Conservation (phyloP, 2,888 invertebrate species). For the Chironomus riparius region DNA sequence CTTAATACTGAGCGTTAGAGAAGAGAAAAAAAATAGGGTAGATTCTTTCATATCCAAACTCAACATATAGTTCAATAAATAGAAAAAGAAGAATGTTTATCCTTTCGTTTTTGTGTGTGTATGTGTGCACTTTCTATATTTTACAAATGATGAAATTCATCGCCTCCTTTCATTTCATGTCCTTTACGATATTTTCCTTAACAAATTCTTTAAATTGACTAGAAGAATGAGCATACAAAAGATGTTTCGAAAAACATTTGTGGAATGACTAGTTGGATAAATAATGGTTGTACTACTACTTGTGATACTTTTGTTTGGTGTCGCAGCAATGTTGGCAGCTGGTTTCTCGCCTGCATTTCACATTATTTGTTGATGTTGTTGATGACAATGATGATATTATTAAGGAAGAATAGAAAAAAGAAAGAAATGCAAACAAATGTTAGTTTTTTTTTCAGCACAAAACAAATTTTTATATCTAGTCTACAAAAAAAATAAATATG, state of each 20-base stretch:
- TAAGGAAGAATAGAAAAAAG: conserved; percentile 31
- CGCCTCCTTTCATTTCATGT: too few relatives aligned
- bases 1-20: too few relatives aligned
- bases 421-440: conserved; percentile 4
- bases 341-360: conserved; percentile 55
- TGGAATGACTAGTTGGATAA: conserved; percentile 10
- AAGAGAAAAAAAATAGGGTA: too few relatives aligned
- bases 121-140: too few relatives aligned
- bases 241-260: conserved; percentile 23
- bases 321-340: conserved; percentile 43
- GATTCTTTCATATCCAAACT: too few relatives aligned
- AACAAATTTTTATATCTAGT: background rate
- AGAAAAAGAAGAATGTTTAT: too few relatives aligned
- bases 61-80: too few relatives aligned
- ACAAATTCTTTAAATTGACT: conserved; percentile 24
- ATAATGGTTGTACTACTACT: conserved; percentile 7
- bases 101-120: too few relatives aligned
- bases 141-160: too few relatives aligned
- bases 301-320: conserved; percentile 26
- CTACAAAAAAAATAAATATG: background rate
- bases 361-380: background rate
- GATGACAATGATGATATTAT: background rate
- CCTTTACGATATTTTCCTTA: conserved; percentile 15
- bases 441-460: background rate
- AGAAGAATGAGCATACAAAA: conserved; percentile 24